Evolutionary conservation across 2,888 invertebrate species (phyloP).

Genomic region (Plutella xylostella): DNA sequence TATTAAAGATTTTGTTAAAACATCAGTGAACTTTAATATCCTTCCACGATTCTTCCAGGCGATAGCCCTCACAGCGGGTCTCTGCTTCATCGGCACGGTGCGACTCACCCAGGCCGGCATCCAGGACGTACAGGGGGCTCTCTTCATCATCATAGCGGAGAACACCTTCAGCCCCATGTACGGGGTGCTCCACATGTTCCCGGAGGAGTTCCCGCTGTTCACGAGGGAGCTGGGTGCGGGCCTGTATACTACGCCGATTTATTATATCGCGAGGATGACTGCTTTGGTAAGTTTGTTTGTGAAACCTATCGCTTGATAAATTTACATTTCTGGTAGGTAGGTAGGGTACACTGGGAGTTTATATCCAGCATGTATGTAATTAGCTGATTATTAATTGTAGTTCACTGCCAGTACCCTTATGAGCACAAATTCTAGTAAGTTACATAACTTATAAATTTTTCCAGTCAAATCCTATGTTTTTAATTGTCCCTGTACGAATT

Average conservation of each 20-base stretch:
- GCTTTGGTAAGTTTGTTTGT: constrained; percentile 76
- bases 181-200: constrained; percentile 86
- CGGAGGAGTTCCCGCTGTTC: constrained; percentile 82
- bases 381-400: no score
- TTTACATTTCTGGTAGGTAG: no score
- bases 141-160: constrained; percentile 90
- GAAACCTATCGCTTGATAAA: no score
- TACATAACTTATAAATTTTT: no score
- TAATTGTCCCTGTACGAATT: no score
- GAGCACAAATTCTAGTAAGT: no score
- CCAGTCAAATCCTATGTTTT: no score
- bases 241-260: constrained; percentile 82
- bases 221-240: constrained; percentile 86
- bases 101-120: constrained; percentile 82
- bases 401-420: no score
- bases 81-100: constrained; percentile 85
- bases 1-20: no score
- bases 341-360: no score
- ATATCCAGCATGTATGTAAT: no score
- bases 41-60: constrained; percentile 62
- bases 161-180: constrained; percentile 94
- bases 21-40: no score
- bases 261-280: constrained; percentile 83
- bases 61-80: constrained; percentile 82
- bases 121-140: constrained; percentile 87